These are phyloP conservation scores for Myathropa florea DNA, from an alignment of 2,888 invertebrate genomes.

Conservation along the genomic window DNA sequence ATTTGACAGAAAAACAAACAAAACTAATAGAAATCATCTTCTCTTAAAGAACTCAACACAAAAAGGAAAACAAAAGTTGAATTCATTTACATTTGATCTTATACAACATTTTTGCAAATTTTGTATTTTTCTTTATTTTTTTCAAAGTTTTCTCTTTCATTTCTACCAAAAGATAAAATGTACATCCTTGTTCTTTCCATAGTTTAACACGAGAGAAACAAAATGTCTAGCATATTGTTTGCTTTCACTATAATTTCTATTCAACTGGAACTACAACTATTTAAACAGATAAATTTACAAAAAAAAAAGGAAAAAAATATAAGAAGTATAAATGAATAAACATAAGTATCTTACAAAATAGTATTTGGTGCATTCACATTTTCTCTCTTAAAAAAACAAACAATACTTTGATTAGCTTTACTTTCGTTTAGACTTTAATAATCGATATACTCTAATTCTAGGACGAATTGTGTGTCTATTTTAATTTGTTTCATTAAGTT, in stretches of 20 bases:
- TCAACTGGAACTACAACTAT: slow-evolving; percentile 38
- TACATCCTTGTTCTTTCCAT: slow-evolving; percentile 51
- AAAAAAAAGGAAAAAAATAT: slow-evolving; percentile 28
- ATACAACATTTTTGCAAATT: neutral
- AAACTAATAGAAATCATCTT: no score
- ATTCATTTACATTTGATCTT: neutral
- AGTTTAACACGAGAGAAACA: slow-evolving; percentile 41
- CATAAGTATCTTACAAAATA: slow-evolving; percentile 71
- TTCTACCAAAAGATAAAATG: slow-evolving; percentile 51
- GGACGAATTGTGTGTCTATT: slow-evolving; percentile 33
- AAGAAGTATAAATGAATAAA: slow-evolving; percentile 31
- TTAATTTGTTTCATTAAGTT: slow-evolving; percentile 3
- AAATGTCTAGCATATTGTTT: slow-evolving; percentile 29
- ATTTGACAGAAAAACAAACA: no score
- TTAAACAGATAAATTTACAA: slow-evolving; percentile 64
- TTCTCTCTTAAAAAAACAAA: slow-evolving; percentile 41
- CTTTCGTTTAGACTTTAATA: slow-evolving; percentile 34
- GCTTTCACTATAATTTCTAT: slow-evolving; percentile 25
- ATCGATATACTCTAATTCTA: slow-evolving; percentile 34
- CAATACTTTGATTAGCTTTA: slow-evolving; percentile 12
- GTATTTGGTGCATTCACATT: slow-evolving; percentile 74
- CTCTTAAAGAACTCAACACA: no score
- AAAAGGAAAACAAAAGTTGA: neutral
- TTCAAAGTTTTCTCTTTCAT: neutral
- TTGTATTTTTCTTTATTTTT: slow-evolving; percentile 35